Evolutionary conservation across 2,888 invertebrate genomes (phyloP).

Genomic region (Periphyllus acericola): DNA sequence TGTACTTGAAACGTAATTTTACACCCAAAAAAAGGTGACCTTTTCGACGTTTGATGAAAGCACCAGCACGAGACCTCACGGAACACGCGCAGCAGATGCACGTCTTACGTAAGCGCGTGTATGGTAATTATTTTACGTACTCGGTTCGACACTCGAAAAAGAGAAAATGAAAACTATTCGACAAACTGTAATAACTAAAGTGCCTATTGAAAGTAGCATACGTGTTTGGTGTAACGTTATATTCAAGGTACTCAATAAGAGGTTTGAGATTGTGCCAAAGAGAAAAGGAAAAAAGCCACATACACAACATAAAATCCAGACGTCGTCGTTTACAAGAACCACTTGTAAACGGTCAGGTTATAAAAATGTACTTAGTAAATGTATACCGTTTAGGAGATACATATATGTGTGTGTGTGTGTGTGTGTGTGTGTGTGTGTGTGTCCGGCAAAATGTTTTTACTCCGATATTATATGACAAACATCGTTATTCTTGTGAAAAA

Average conservation of each 20-base stretch:
- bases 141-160: no score
- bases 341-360: conserved; percentile 32
- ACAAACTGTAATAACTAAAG: no score
- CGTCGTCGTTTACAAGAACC: conserved; percentile 39
- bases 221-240: background rate
- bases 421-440: background rate
- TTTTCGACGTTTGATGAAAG: no score
- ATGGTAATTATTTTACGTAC: no score
- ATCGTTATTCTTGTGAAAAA: background rate
- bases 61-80: no score
- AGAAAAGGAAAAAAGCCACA: background rate
- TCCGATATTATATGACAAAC: background rate
- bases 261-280: background rate
- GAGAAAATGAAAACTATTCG: no score
- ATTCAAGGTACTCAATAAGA: conserved; percentile 9
- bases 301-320: conserved; percentile 38
- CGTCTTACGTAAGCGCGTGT: no score
- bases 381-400: background rate
- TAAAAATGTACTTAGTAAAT: conserved; percentile 21
- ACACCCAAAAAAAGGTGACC: no score
- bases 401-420: no score
- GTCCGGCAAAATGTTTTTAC: background rate
- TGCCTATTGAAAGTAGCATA: no score
- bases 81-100: no score
- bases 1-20: no score